Base-by-base conservation (phyloP, 2,888 invertebrate species). In the Prenolepis imparis region DNA sequence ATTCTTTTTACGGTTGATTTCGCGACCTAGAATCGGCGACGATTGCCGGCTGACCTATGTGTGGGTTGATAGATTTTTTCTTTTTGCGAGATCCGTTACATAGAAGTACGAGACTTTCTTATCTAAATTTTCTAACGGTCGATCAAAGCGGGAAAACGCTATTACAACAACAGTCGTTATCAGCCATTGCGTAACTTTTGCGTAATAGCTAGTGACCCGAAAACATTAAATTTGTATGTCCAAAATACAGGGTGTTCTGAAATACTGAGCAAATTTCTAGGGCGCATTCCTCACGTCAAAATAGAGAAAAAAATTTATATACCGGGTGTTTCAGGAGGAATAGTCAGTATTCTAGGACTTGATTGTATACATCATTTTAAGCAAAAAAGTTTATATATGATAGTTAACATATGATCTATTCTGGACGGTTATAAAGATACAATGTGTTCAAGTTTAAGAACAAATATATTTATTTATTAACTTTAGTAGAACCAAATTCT, bases 1-100 rank as follows among this genome's bases (percentile, higher is more conserved):
- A 89, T 86, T 89, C 89, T 83, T 84, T 84, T 89, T 88, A 84
- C 88, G 80, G 78, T 68, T 64, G 59, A 70, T 72, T 81, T 83
- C 70, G 48, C 78, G 59, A 59, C 74, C 48, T 75, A 55, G 67
- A 41, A 28, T 15, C 70, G 41, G 55, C 74, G 44, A 61, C 63
- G 18, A 57, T 84, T 32, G 24, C 48, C 52, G 39, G 44, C 52
- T 61, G 44, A 66, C 67, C 41, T 72, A 64, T 85, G 52, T 57
- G 28, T 61, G 21, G 32, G 44, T 44, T 32, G 59, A 41, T n/a
- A 9, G 77, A 67, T 61, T 74, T 68, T 48, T 44, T 39, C 57
- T 67, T 41, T 55, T 41, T 48, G 80, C 12, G 18, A 81, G 73
- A 57, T 44, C 88, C 88, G 88, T 88, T 88, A 48, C 6, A 48